Percentiles rank a stretch among this genome's conserved stretches.
These are phyloP conservation scores for Sebastes diploproa DNA, from an alignment of 2,797 vertebrate species.

Conservation along the genomic window DNA sequence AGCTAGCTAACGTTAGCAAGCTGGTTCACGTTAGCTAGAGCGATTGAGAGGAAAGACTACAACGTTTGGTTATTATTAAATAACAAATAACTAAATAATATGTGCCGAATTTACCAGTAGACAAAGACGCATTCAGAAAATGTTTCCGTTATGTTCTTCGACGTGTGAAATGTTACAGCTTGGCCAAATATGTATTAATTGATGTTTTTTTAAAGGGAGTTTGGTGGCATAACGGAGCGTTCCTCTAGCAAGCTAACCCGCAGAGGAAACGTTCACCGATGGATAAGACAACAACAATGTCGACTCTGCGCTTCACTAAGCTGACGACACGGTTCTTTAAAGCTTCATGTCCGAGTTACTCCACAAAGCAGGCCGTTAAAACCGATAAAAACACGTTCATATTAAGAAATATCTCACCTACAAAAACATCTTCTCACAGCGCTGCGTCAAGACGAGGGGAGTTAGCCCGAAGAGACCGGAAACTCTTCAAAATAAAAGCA, in stretches of 20 bases:
- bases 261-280: neutral
- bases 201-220: neutral
- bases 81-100: neutral
- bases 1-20: neutral
- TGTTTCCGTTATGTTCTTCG: fast-evolving
- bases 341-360: neutral
- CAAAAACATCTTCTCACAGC: neutral
- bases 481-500: constrained; percentile 20
- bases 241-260: neutral
- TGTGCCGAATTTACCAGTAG: neutral
- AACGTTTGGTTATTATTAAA: neutral
- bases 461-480: neutral
- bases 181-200: neutral
- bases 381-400: neutral
- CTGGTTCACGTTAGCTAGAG: neutral
- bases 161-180: fast-evolving
- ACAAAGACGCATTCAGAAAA: neutral
- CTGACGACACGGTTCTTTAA: neutral
- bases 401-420: neutral
- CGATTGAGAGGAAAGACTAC: fast-evolving
- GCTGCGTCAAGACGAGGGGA: neutral
- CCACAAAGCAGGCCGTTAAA: neutral
- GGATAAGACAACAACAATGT: neutral
- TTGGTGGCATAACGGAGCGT: neutral
- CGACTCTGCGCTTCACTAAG: neutral